Evolutionary conservation across 2,113 vertebrate genomes (phyloP), one percentile per base, ranked within the genome.

Genomic region (Colistium nudipinnis): DNA sequence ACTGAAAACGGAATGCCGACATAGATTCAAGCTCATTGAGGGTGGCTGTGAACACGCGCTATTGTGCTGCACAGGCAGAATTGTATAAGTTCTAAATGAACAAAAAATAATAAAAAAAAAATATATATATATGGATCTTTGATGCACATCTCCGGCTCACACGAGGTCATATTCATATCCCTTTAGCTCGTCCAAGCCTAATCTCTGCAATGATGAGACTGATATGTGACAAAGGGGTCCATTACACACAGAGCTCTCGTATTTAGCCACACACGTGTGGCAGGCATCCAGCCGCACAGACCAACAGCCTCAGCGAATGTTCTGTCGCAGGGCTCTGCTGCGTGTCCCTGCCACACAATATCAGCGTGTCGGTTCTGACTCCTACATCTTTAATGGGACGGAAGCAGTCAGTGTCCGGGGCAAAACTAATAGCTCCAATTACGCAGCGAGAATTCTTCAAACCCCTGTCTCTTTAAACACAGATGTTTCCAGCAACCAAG

Each of bases 331-430:
- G 6, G 3, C 59, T 33, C 62, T 43, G 44, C 77, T 65, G 70
- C 25, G 5, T 47, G 74, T 67, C 73, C 63, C 60, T 8, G 28
- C 77, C 70, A 52, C 62, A 76, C 70, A 69, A 77, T 62, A 51
- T 62, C 69, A 82, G 67, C 9, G 4, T 77, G 71, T 71, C 80
- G 71, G 56, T 39, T n/a, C 56, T 62, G 77, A 64, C 74, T 83
- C 70, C 56, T 82, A 62, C 12, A 83, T 87, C 73, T 88, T 85
- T 80, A 78, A 82, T 84, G 72, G 75, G 35, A 63, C 41, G 62
- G 53, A 76, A 60, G 62, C 56, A 57, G 80, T 73, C 48, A 53
- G 63, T 60, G 78, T 81, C 76, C 74, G 71, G 17, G 64, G 62
- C 28, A 45, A 78, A 81, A 81, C 55, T 74, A 84, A 80, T 74